Evolutionary conservation across 2,113 vertebrate species (phyloP).

Genomic region (Alligator sinensis): DNA sequence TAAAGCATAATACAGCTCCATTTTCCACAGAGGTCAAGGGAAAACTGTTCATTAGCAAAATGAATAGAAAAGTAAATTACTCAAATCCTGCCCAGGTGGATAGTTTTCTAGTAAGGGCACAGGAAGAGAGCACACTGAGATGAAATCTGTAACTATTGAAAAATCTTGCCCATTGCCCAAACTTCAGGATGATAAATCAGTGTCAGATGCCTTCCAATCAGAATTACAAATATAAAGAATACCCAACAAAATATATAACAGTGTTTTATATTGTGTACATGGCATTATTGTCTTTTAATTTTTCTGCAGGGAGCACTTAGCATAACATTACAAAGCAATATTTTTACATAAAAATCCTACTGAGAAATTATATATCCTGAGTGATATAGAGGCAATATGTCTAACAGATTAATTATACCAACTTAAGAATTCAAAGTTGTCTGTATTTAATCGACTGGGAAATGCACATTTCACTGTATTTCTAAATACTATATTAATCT

Average conservation of each 20-base stretch:
- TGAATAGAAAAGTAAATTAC: slow-evolving; percentile 31
- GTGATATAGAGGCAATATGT: slow-evolving; percentile 55
- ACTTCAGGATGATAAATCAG: slow-evolving; percentile 1
- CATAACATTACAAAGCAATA: slow-evolving; percentile 56
- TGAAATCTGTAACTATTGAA: background rate
- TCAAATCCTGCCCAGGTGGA: background rate
- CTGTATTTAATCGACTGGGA: slow-evolving; percentile 45
- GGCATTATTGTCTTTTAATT: slow-evolving; percentile 39
- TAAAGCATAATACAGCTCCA: slow-evolving; percentile 27
- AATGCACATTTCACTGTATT: slow-evolving; percentile 60
- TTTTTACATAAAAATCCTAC: slow-evolving; percentile 65
- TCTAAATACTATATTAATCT: slow-evolving; percentile 67
- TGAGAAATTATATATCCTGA: slow-evolving; percentile 42
- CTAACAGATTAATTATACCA: slow-evolving; percentile 67
- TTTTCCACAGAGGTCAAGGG: background rate
- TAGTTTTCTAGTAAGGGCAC: background rate
- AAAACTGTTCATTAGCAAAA: background rate
- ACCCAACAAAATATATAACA: slow-evolving; percentile 13
- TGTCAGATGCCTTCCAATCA: background rate
- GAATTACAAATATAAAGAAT: slow-evolving; percentile 26
- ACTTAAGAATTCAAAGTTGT: slow-evolving; percentile 64
- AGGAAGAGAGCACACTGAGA: background rate
- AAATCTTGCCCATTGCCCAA: background rate
- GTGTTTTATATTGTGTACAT: slow-evolving; percentile 31
- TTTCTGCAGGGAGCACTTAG: slow-evolving; percentile 65